phyloP scores from a whole-genome alignment of 2,797 vertebrate species.

The Todus mexicanus region DNA sequence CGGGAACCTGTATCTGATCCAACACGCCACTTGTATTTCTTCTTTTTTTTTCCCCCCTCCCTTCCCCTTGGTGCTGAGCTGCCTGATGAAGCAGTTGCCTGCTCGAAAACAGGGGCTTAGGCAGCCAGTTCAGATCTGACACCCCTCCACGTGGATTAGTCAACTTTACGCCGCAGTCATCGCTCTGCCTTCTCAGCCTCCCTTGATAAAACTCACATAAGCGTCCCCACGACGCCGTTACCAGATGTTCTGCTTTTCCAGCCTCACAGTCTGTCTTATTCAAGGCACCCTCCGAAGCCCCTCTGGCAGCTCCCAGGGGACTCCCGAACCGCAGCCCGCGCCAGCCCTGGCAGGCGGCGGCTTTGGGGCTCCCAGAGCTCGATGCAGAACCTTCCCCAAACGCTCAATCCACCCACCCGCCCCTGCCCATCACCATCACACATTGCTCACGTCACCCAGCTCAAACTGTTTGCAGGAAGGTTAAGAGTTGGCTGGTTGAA shows the following conservation, averaged over 20 bases:
- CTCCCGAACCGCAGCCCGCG: accelerated
- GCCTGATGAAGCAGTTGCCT: neutral
- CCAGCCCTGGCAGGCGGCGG: neutral
- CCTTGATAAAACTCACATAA: neutral
- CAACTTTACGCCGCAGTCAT: neutral
- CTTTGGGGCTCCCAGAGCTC: neutral
- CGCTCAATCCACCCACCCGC: neutral
- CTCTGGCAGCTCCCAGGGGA: neutral
- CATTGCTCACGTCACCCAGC: neutral
- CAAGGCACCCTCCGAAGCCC: neutral
- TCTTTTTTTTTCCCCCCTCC: neutral
- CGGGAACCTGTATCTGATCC: neutral
- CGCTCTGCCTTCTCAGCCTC: neutral
- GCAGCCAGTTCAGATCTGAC: neutral
- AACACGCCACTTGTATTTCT: neutral
- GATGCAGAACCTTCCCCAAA: neutral
- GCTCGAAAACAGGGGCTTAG: neutral
- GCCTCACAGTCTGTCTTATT: neutral
- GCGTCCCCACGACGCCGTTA: neutral
- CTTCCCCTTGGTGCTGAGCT: neutral
- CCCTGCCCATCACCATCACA: neutral
- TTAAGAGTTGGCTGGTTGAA: slow-evolving; percentile 13
- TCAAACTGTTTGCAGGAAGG: neutral
- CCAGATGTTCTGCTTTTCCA: neutral
- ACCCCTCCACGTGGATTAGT: neutral